A percentile compares a stretch with the other conserved stretches of the same genome.
These are phyloP conservation scores for Datnioides undecimradiatus DNA, from an alignment of 2,113 vertebrate genomes.

Conservation along the genomic window DNA sequence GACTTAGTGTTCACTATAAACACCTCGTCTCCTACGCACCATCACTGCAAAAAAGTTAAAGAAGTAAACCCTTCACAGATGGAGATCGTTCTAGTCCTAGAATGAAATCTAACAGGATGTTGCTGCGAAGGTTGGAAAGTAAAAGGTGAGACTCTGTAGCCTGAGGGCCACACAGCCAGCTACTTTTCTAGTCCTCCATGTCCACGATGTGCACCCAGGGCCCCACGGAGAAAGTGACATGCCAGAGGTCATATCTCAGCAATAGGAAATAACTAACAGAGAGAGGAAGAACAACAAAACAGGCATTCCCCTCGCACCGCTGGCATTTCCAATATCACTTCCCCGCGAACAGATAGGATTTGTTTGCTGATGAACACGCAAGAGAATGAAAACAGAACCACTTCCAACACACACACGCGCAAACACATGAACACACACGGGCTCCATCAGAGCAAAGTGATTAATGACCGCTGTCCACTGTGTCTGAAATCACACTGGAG, in stretches of 20 bases:
- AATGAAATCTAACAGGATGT: slow-evolving; percentile 52
- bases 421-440: slow-evolving; percentile 37
- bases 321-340: slow-evolving; percentile 60
- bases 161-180: slow-evolving; percentile 34
- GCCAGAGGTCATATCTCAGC: slow-evolving; percentile 64
- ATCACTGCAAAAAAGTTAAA: slow-evolving; percentile 28
- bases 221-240: slow-evolving; percentile 47
- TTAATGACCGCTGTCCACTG: slow-evolving; percentile 79
- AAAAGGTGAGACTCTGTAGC: slow-evolving; percentile 17
- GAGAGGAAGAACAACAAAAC: slow-evolving; percentile 69
- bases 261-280: slow-evolving; percentile 68
- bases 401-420: slow-evolving; percentile 57
- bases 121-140: slow-evolving; percentile 39
- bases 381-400: slow-evolving; percentile 59
- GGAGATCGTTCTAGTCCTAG: slow-evolving; percentile 32
- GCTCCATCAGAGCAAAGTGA: slow-evolving; percentile 67
- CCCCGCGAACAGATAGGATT: slow-evolving; percentile 62
- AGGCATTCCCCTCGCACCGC: slow-evolving; percentile 22
- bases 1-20: slow-evolving; percentile 43
- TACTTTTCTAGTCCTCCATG: slow-evolving; percentile 24
- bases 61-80: slow-evolving; percentile 65
- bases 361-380: slow-evolving; percentile 70
- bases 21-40: slow-evolving; percentile 47
- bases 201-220: slow-evolving; percentile 24
- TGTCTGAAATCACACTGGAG: slow-evolving; percentile 78